Evolutionary conservation across 2,113 vertebrate genomes (phyloP).

Genomic region (Mesitornis unicolor): DNA sequence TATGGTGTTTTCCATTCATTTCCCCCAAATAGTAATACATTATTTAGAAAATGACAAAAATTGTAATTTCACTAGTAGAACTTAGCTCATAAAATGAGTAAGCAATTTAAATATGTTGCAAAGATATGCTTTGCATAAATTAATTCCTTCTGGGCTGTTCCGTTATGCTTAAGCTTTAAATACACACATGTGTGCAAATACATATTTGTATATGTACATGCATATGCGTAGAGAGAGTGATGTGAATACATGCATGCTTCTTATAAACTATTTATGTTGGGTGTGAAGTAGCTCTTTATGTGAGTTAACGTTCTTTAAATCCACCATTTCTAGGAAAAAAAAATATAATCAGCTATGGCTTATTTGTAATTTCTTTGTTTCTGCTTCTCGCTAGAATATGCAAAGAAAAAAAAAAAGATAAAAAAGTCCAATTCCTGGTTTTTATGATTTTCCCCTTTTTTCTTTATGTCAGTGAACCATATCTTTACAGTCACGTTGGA

Average conservation of each 20-base stretch:
- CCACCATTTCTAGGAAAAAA: background rate
- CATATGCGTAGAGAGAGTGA: background rate
- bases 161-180: conserved; percentile 7
- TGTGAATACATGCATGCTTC: conserved; percentile 18
- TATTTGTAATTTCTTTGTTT: conserved; percentile 9
- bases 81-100: background rate
- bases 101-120: conserved; percentile 27
- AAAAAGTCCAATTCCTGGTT: background rate
- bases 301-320: background rate
- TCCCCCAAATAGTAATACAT: background rate
- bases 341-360: background rate
- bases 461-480: background rate
- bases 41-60: background rate
- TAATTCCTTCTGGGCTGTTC: conserved; percentile 32
- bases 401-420: background rate
- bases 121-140: conserved; percentile 50
- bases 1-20: conserved; percentile 58
- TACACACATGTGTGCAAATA: conserved; percentile 15
- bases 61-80: background rate
- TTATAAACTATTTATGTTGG: background rate
- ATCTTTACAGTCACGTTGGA: background rate
- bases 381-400: background rate
- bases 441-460: background rate
- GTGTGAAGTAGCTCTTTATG: conserved; percentile 12
- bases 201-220: background rate